These are phyloP conservation scores for Agrotis segetum DNA, from an alignment of 2,888 invertebrate genomes.

Conservation along the genomic window DNA sequence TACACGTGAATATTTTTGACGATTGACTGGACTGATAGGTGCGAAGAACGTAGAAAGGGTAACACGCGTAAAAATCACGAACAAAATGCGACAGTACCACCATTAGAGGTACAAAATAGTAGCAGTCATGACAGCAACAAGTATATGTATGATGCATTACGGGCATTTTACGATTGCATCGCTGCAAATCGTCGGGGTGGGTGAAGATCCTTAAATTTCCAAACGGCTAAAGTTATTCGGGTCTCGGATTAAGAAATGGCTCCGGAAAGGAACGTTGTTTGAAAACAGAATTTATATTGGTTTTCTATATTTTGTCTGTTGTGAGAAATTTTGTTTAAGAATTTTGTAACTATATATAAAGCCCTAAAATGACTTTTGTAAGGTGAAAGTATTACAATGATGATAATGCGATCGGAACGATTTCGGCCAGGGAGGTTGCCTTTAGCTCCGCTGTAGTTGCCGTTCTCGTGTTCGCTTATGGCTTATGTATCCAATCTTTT, in stretches of 20 bases:
- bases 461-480: no score
- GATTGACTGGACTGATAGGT: not conserved
- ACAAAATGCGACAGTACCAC: not conserved
- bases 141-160: not conserved
- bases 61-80: not conserved
- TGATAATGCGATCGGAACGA: no score
- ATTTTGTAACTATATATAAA: not conserved
- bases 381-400: no score
- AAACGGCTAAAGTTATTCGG: slow-evolving; percentile 50
- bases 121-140: not conserved
- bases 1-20: not conserved
- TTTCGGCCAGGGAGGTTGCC: no score
- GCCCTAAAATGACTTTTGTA: no score
- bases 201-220: slow-evolving; percentile 37
- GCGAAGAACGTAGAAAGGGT: not conserved
- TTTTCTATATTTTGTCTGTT: slow-evolving; percentile 33
- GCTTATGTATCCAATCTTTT: no score
- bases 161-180: not conserved
- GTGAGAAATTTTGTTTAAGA: not conserved
- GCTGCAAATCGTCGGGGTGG: not conserved
- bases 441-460: no score
- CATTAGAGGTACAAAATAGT: not conserved
- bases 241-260: slow-evolving; percentile 47
- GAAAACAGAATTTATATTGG: slow-evolving; percentile 41
- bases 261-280: slow-evolving; percentile 22